Base-by-base conservation (phyloP, 2,797 vertebrate species). In the Avahi laniger region DNA sequence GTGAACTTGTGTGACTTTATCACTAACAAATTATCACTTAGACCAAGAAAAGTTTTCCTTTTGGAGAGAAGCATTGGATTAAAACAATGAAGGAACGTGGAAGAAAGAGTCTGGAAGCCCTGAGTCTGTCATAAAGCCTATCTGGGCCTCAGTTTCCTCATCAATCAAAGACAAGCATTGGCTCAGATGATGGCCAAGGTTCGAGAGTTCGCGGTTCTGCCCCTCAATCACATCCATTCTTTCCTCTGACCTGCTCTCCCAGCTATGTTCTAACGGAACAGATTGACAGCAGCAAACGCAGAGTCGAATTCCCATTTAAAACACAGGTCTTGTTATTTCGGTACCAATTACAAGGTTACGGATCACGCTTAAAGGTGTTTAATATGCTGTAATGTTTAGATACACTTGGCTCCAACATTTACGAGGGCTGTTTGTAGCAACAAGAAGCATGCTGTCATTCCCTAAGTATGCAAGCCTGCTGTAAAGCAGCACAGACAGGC, bases 371-470 rank as follows among this genome's bases (percentile, higher is more conserved):
- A 52, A 96, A 98, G 98, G 95, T 95, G 98, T 98, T 98, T 97
- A 98, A 98, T 96, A 95, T 93, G 97, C 12, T 97, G 97, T 82
- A 98, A 98, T 91, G 93, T 97, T 98, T 84, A 97, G 98, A 98
- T 95, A 92, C 91, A 4, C 96, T 98, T 98, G 98, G 98, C 98
- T 98, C 50, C n/a, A 67, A 85, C 17, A 5, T 98, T 98, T 98
- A 98, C 95, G 92, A 96, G 98, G 88, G 91, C 98, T 98, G 98
- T 99, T 98, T 98, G 98, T 59, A 98, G 98, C 98, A 98, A 96
- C 98, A 96, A 38, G 97, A 38, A 80, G 17, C 48, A 76, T 98
- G 97, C 95, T 97, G 97, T 99, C 98, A 98, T 96, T 57, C 65
- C 28, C 0, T 52, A 98, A 96, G 89, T 91, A 98, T 98, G 98